Evolutionary conservation across 2,113 vertebrate genomes (phyloP), one percentile per base, ranked within the genome.

Genomic region (Cyanocitta stelleri): DNA sequence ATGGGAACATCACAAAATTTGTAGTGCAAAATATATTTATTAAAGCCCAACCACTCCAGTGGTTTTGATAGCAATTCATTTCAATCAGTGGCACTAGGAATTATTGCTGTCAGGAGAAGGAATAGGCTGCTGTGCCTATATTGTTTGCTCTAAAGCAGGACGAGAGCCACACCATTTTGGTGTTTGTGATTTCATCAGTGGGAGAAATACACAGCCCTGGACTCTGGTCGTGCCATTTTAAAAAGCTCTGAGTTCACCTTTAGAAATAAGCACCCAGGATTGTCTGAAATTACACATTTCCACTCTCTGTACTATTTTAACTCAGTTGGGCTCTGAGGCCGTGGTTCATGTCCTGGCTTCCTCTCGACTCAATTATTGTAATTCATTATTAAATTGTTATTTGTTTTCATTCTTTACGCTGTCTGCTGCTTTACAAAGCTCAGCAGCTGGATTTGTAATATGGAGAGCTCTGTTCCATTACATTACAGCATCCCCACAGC

Each of bases 371-470:
- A 78, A 61, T 89, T 87, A 93, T 69, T 94, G 55, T 93, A 95
- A 96, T 96, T 97, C 87, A 94, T 95, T 93, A 96, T 96, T 93
- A 89, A 95, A 83, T 49, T 91, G 89, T 93, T 96, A 86, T 46
- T 94, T 93, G 86, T 95, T 96, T 95, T 91, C 74, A 68, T 91
- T 93, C 87, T 82, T 84, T 67, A 75, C 1, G 5, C 81, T 84
- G 67, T 95, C 90, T 95, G 83, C 85, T 59, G 75, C 87, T 93
- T 88, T 86, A 63, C 68, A 83, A 73, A 94, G 56, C 91, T 88
- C 93, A 92, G 79, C 81, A 95, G 87, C 68, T 68, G 56, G 23
- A 39, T 81, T 81, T 91, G 39, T 76, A 91, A 66, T 41, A 74
- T 55, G 56, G 82, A 73, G 72, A 91, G 63, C 76, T 85, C 85